Conservation (phyloP, 2,113 vertebrate species). For the Eira barbara region DNA sequence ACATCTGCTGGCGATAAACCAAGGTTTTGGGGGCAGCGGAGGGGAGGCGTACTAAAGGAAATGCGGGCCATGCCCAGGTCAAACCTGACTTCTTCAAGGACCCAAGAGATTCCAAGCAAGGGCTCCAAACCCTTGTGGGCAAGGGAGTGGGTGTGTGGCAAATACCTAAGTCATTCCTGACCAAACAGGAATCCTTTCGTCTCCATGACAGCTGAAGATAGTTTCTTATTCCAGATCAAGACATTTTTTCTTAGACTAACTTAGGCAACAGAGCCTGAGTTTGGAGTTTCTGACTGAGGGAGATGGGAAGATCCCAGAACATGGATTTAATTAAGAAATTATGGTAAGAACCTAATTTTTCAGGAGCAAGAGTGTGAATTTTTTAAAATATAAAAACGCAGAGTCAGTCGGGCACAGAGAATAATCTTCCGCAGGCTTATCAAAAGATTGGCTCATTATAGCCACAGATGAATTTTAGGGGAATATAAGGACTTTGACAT, state of each 20-base stretch:
- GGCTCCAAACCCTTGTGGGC: neutral
- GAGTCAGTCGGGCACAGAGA: neutral
- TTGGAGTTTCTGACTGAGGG: neutral
- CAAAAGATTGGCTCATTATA: neutral
- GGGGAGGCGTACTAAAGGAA: fast-evolving
- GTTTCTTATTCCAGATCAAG: neutral
- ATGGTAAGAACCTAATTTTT: neutral
- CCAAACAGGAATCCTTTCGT: neutral
- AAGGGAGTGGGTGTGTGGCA: neutral
- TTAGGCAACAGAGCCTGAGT: neutral
- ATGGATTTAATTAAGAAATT: neutral
- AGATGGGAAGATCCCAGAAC: neutral
- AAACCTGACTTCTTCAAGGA: neutral
- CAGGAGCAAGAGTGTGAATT: neutral
- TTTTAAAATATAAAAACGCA: neutral
- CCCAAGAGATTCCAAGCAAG: neutral
- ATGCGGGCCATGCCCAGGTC: neutral
- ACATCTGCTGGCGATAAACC: neutral
- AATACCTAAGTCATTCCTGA: neutral
- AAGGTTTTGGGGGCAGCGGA: neutral
- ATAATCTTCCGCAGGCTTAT: neutral
- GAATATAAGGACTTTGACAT: too few relatives aligned
- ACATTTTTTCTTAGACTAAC: neutral
- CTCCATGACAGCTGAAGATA: neutral
- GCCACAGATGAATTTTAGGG: neutral